Evolutionary conservation across 2,888 invertebrate species (phyloP), one percentile per base, ranked within the genome.

Genomic region (Schizaphis graminum): DNA sequence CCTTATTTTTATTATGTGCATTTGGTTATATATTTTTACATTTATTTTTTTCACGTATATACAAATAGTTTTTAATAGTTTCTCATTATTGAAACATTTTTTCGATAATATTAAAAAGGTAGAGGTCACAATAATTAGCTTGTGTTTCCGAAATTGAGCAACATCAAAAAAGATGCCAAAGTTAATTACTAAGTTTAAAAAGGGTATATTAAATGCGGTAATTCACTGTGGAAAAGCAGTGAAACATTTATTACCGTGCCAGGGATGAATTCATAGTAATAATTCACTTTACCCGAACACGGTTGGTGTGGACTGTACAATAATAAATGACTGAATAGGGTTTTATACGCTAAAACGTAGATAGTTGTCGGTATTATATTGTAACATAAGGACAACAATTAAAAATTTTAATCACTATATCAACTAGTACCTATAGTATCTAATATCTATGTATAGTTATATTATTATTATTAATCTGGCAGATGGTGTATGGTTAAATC

Each of bases 231-330:
- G 35, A 35, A n/a, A 49, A 28, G 13, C 53, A 53, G 21, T 87
- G 87, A 49, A 89, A 89, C 56, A 56, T 89, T 56, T 56, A 89
- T 41, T 35, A 26, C n/a, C 13, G 2, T 24, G 11, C 56, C 88
- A 24, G 21, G 53, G 16, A 87, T 49, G 16, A 87, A 49, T 35
- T 56, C 53, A 88, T 56, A 35, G 24, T 89, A 89, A 89, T 89
- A 89, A 89, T 89, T 89, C 53, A 89, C 89, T 89, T 89, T 56
- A 11, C 13, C 24, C 56, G 28, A n/a, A 56, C 41, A 56, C 56
- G 13, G 26, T 56, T 35, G 56, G 56, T 35, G 56, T 56, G 56
- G 35, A 56, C 41, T 56, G 56, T 56, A 49, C 11, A 89, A 89
- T 89, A 56, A 56, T 89, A 56, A 26, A 89, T 56, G 56, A 56